phyloP scores from a whole-genome alignment of 2,113 vertebrate species.

The Pseudopodoces humilis region DNA sequence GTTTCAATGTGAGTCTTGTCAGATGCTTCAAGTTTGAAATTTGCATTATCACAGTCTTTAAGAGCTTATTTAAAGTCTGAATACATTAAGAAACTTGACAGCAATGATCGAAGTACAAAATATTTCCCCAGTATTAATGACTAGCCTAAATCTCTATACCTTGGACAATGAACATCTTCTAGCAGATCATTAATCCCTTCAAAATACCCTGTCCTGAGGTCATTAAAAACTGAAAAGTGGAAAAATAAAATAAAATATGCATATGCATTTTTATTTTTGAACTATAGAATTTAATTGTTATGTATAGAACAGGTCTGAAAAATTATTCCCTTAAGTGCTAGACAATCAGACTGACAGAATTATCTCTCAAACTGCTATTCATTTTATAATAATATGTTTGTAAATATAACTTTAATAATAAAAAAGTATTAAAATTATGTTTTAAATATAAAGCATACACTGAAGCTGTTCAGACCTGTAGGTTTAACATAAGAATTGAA shows the following conservation, averaged over 20 bases:
- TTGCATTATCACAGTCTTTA: slow-evolving; percentile 4
- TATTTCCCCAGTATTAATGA: slow-evolving; percentile 58
- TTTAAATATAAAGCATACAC: slow-evolving; percentile 32
- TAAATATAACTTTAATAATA: slow-evolving; percentile 15
- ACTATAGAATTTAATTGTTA: background rate
- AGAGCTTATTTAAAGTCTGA: slow-evolving; percentile 25
- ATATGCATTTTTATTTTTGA: background rate
- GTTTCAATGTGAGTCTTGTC: slow-evolving; percentile 25
- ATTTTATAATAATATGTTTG: background rate
- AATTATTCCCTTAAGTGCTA: background rate
- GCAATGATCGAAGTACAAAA: slow-evolving; percentile 27
- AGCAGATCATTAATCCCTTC: slow-evolving; percentile 45
- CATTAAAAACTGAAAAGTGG: slow-evolving; percentile 28
- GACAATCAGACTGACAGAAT: slow-evolving; percentile 3
- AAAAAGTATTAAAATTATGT: background rate
- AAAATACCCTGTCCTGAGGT: background rate
- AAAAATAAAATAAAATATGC: slow-evolving; percentile 42
- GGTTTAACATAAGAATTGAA: slow-evolving; percentile 32
- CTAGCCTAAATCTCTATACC: background rate
- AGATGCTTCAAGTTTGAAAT: slow-evolving; percentile 23
- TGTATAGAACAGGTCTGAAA: background rate
- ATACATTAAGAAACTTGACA: slow-evolving; percentile 34
- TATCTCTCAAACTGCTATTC: slow-evolving; percentile 6
- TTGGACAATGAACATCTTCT: slow-evolving; percentile 9
- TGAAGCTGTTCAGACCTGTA: slow-evolving; percentile 4